Percentiles rank a stretch among this genome's conserved stretches.
These are phyloP conservation scores for Serinus canaria DNA, from an alignment of 2,113 vertebrate species.

Conservation along the genomic window DNA sequence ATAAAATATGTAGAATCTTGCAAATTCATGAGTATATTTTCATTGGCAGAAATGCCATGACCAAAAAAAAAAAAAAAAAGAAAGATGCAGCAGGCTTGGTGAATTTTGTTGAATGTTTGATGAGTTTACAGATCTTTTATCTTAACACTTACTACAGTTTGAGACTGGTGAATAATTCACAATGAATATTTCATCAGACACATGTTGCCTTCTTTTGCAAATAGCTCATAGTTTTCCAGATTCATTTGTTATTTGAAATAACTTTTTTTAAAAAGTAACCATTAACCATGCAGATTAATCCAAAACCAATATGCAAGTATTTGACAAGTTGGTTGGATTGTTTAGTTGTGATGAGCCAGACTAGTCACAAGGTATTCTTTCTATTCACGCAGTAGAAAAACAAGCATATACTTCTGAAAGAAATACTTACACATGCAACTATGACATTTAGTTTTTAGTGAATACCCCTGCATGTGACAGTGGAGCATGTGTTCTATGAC, in stretches of 20 bases:
- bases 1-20: background rate
- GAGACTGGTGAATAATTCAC: conserved; percentile 21
- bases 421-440: background rate
- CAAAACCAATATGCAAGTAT: background rate
- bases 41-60: background rate
- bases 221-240: background rate
- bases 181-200: conserved; percentile 38
- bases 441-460: conserved; percentile 5
- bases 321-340: background rate
- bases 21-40: conserved; percentile 2
- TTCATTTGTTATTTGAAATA: background rate
- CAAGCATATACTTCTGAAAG: background rate
- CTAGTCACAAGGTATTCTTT: background rate
- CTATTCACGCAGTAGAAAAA: background rate
- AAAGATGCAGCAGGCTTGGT: background rate
- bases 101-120: conserved; percentile 23
- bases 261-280: background rate
- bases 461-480: background rate
- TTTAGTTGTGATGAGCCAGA: background rate
- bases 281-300: background rate
- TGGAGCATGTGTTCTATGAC: background rate
- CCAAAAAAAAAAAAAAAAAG: background rate
- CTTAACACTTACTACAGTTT: conserved; percentile 19
- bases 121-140: conserved; percentile 45
- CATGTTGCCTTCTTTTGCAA: conserved; percentile 19